Evolutionary conservation across 2,797 vertebrate genomes (phyloP).

Genomic region (Epinephelus coioides): DNA sequence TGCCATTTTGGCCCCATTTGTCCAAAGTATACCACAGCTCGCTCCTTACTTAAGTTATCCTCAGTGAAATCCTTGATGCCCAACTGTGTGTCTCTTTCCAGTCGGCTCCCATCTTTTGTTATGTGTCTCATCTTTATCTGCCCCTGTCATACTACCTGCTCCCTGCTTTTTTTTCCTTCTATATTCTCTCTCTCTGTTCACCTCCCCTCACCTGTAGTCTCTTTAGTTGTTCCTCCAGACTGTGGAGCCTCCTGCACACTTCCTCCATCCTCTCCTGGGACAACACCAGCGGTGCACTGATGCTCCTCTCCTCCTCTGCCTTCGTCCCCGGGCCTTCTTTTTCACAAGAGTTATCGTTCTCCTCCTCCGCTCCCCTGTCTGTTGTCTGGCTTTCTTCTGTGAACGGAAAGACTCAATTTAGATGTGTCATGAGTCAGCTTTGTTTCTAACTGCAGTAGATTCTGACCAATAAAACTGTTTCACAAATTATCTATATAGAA

Average conservation of each 20-base stretch:
- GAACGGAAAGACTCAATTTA: constrained; percentile 17
- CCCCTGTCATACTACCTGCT: constrained; percentile 39
- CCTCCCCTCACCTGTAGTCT: constrained; percentile 85
- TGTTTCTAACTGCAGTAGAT: not conserved
- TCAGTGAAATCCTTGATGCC: constrained; percentile 61
- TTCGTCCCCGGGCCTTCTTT: constrained; percentile 42
- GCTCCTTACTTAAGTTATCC: constrained; percentile 76
- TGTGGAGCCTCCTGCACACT: constrained; percentile 79
- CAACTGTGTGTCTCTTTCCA: constrained; percentile 46
- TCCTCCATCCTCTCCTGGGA: constrained; percentile 81
- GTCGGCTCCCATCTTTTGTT: constrained; percentile 61
- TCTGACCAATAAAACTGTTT: not conserved
- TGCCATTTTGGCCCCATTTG: constrained; percentile 78
- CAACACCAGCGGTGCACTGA: constrained; percentile 81
- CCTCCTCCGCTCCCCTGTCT: constrained; percentile 53
- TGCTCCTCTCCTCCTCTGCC: constrained; percentile 59
- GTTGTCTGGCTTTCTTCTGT: constrained; percentile 68
- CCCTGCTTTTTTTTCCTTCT: constrained; percentile 14
- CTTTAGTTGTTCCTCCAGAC: constrained; percentile 85
- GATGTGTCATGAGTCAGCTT: not conserved
- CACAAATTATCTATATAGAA: too few species aligned
- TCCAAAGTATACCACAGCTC: constrained; percentile 62
- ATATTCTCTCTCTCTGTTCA: constrained; percentile 32
- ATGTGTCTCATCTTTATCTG: constrained; percentile 58
- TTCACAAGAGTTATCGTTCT: constrained; percentile 43